Evolutionary conservation across 2,797 vertebrate genomes (phyloP).

Genomic region (Cossypha niveicapilla): DNA sequence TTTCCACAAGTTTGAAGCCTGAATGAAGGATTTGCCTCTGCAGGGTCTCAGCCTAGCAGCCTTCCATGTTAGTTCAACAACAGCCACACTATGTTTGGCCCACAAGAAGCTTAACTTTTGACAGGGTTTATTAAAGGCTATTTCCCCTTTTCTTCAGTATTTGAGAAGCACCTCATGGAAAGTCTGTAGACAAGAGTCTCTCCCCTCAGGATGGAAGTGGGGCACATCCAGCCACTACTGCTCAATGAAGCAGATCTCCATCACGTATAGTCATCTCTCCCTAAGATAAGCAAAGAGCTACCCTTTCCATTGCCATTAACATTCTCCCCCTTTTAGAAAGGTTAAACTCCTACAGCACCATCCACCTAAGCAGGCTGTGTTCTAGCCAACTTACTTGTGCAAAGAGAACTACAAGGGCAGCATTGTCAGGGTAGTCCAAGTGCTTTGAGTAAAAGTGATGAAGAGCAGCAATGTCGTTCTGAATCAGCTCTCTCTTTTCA

Average conservation of each 20-base stretch:
- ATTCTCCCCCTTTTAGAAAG: neutral
- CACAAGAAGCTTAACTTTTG: neutral
- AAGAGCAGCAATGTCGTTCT: constrained; percentile 86
- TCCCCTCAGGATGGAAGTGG: neutral
- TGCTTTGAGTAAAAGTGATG: constrained; percentile 93
- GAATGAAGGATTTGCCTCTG: neutral
- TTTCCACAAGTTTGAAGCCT: neutral
- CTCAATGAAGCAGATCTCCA: neutral
- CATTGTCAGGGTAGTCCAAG: constrained; percentile 84
- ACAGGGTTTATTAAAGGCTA: neutral
- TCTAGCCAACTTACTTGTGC: constrained; percentile 83
- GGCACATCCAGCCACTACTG: neutral
- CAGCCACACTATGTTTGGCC: neutral
- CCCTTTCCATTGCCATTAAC: neutral
- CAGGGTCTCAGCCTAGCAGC: neutral
- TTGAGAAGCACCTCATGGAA: neutral
- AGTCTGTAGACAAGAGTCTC: neutral
- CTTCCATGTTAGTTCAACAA: neutral
- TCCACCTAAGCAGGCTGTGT: neutral
- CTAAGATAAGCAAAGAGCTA: neutral
- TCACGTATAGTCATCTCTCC: neutral
- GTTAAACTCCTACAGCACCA: neutral
- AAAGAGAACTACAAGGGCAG: constrained; percentile 83
- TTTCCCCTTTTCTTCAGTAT: neutral
- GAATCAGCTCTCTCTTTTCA: constrained; percentile 85